A percentile compares a stretch with the other conserved stretches of the same genome.
These are phyloP conservation scores for Amblyjoppa fuscipennis DNA, from an alignment of 2,888 invertebrate genomes.

Conservation along the genomic window DNA sequence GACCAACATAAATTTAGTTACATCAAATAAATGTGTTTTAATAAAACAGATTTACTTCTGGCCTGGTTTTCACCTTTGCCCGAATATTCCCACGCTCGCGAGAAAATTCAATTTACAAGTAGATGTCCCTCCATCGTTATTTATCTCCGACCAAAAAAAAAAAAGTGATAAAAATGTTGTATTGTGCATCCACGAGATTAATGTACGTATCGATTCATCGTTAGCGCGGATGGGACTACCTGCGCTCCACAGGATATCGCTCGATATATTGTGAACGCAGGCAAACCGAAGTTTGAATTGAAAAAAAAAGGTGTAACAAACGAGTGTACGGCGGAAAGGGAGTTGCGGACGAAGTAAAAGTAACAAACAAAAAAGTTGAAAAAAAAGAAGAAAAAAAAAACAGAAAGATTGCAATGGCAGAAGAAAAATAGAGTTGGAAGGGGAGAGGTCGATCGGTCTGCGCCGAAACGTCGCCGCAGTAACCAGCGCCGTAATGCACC, in stretches of 20 bases:
- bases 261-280: neutral
- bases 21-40: too few relatives aligned
- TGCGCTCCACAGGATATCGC: neutral
- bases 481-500: conserved; percentile 55
- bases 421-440: conserved; percentile 47
- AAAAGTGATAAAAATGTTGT: neutral
- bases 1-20: too few relatives aligned
- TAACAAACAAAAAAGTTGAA: neutral
- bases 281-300: neutral
- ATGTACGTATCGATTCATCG: conserved; percentile 21
- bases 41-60: too few relatives aligned
- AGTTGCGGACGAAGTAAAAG: neutral
- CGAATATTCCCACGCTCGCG: neutral
- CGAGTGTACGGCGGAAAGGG: conserved; percentile 9
- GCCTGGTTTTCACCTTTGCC: neutral
- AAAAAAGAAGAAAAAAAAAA: too few relatives aligned
- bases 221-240: conserved; percentile 1
- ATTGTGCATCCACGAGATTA: neutral
- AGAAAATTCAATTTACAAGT: conserved; percentile 14
- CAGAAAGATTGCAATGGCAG: neutral
- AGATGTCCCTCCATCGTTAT: neutral
- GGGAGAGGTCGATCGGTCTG: conserved; percentile 49
- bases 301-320: neutral
- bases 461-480: conserved; percentile 26
- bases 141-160: neutral